Percentiles rank a stretch among this genome's conserved stretches.
Conservation (phyloP, 30 jellyfish, hydroid and myxozoan species). For the Cassiopea andromeda region DNA sequence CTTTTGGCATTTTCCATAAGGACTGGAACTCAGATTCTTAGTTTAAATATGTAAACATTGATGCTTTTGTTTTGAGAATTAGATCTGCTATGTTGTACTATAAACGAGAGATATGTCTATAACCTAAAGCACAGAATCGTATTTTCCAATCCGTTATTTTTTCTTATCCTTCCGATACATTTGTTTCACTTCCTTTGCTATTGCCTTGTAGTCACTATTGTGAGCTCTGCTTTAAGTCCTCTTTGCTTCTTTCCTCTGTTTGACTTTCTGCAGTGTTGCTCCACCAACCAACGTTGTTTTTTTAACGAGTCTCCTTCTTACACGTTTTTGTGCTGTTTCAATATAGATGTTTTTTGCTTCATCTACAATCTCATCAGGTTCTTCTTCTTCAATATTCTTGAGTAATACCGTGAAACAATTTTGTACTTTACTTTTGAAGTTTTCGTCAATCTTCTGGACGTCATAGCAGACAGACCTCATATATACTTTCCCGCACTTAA, state of each 20-base stretch:
- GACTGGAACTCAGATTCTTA: no score
- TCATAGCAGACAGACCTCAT: background rate
- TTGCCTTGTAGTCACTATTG: background rate
- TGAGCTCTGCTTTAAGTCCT: background rate
- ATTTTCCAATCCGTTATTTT: background rate
- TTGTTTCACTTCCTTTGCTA: background rate
- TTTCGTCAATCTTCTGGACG: background rate
- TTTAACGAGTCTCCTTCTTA: background rate
- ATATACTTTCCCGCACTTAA: background rate
- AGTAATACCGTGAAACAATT: constrained; percentile 17
- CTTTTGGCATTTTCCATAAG: background rate
- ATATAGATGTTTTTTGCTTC: background rate
- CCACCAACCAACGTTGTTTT: background rate
- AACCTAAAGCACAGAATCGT: no score
- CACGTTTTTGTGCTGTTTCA: background rate
- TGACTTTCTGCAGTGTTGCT: background rate
- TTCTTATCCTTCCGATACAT: background rate
- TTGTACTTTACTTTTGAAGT: background rate
- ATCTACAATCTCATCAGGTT: background rate
- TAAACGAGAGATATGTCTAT: no score
- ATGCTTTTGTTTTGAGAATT: no score
- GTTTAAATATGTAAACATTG: no score
- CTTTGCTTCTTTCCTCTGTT: background rate
- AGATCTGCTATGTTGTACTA: no score
- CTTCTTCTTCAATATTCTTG: constrained; percentile 8